Percentiles rank a stretch among this genome's conserved stretches.
phyloP scores from a whole-genome alignment of 2,113 vertebrate genomes.

The Lycocorax pyrrhopterus region DNA sequence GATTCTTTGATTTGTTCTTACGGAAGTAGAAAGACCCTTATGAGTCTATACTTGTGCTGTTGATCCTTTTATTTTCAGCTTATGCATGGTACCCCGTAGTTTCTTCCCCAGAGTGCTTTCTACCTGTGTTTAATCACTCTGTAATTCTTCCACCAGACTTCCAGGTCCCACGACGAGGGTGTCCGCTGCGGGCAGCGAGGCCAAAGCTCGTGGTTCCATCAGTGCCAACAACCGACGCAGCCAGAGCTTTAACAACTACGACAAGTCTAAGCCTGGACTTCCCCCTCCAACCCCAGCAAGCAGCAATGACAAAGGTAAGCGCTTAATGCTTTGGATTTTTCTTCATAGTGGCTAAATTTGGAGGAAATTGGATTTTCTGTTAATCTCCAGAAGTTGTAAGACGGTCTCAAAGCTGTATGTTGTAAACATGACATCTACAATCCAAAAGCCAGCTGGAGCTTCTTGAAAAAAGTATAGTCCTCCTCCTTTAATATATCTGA shows the following conservation, averaged over 20 bases:
- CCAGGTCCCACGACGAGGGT: constrained; percentile 88
- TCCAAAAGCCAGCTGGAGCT: not conserved
- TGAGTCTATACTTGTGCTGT: not conserved
- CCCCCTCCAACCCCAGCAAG: constrained; percentile 61
- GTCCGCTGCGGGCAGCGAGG: constrained; percentile 86
- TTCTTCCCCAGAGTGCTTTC: not conserved
- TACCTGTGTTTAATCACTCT: not conserved
- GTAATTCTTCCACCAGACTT: constrained; percentile 77
- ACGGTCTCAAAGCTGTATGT: not conserved
- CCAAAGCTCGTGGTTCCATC: constrained; percentile 79
- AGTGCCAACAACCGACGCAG: constrained; percentile 88
- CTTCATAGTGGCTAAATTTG: not conserved
- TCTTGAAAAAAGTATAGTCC: not conserved
- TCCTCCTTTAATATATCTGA: not conserved
- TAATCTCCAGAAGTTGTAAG: not conserved
- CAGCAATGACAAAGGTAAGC: constrained; percentile 84
- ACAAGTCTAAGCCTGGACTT: constrained; percentile 87
- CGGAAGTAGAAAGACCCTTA: not conserved
- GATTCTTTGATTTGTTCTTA: not conserved
- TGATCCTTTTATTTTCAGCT: not conserved
- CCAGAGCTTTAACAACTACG: constrained; percentile 89
- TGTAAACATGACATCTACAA: not conserved
- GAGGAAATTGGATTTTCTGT: not conserved
- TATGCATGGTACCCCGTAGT: not conserved
- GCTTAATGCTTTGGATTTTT: not conserved